Evolutionary conservation across 2,113 vertebrate genomes (phyloP), one percentile per base, ranked within the genome.

Genomic region (Diadophis punctatus): DNA sequence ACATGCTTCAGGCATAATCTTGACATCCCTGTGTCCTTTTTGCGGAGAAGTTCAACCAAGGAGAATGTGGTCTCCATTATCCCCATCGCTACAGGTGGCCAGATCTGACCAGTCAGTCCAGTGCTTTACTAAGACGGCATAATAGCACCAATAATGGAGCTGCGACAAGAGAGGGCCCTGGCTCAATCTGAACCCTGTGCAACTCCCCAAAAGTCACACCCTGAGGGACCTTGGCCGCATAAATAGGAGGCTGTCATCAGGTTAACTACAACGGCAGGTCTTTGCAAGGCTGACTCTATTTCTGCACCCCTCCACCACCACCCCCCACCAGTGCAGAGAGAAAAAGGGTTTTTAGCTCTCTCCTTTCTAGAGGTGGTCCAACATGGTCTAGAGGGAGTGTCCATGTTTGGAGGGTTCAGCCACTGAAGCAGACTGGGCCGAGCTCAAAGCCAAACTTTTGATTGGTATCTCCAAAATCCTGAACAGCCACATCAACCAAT

Each of bases 401-500:
- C n/a, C 74, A 20, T 30, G 23, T 46, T 23, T 34, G 52, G 52
- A 22, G 0, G 9, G 25, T 4, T 98, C 98, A 99, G 95, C 98
- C 98, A 58, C 94, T 97, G 94, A 99, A 99, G 96, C 99, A 99
- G 14, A 99, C 98, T 0, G 97, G 98, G 58, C 99, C 99, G 43
- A 99, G 97, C 95, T 99, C 97, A 95, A 99, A 99, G 89, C 99
- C 99, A 58, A 99, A 99, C 96, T 99, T 99, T 95, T 99, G 99
- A 96, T 97, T 98, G 93, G 92, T 95, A 68, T 96, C 97, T 56
- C 99, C 99, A 22, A 99, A 99, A 96, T 99, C 99, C 4, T 89
- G 25, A 0, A 98, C 95, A 0, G 98, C 98, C 85, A 99, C 96
- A 0, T 99, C 99, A 30, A 95, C 93, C 94, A 99, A 93, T 10